Percentiles rank a stretch among this genome's conserved stretches.
These are phyloP conservation scores for Xiphophorus maculatus DNA, from an alignment of 2,113 vertebrate species.

Conservation along the genomic window DNA sequence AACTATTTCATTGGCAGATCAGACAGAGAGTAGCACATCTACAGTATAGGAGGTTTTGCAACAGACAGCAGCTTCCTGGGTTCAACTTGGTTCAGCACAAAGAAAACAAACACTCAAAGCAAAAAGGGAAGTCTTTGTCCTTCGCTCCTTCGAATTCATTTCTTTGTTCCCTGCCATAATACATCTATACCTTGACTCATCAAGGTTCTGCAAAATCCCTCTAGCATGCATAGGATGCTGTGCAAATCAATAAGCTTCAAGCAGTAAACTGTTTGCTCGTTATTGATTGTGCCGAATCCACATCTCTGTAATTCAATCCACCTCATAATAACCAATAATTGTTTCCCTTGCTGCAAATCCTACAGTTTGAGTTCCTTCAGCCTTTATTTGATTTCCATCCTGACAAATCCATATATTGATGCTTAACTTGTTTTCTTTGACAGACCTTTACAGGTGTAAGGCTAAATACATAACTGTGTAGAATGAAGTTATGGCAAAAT, in stretches of 20 bases:
- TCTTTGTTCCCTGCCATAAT: constrained; percentile 46
- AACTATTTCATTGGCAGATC: constrained; percentile 38
- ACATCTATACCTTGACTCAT: constrained; percentile 40
- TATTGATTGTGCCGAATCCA: constrained; percentile 58
- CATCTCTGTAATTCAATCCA: constrained; percentile 59
- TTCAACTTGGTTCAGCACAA: constrained; percentile 16
- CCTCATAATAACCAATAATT: constrained; percentile 61
- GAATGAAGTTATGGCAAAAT: constrained; percentile 22
- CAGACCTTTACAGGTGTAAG: constrained; percentile 52
- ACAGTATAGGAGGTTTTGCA: constrained; percentile 7
- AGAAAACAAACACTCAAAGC: constrained; percentile 15
- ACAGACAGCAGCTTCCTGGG: constrained; percentile 20
- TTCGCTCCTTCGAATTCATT: constrained; percentile 31
- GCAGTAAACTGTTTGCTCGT: constrained; percentile 64
- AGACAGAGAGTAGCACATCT: constrained; percentile 34
- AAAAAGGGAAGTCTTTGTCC: constrained; percentile 33
- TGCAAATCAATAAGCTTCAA: constrained; percentile 60
- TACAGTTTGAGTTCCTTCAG: constrained; percentile 14
- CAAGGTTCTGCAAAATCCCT: constrained; percentile 45
- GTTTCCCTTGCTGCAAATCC: constrained; percentile 44
- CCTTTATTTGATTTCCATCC: constrained; percentile 45
- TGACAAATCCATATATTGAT: constrained; percentile 63
- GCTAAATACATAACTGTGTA: constrained; percentile 21
- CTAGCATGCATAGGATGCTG: constrained; percentile 41
- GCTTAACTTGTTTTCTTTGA: constrained; percentile 57